Percentiles rank a stretch among this genome's conserved stretches.
Evolutionary conservation across 2,797 vertebrate species (phyloP).

Genomic region (Arremon brunneinucha): DNA sequence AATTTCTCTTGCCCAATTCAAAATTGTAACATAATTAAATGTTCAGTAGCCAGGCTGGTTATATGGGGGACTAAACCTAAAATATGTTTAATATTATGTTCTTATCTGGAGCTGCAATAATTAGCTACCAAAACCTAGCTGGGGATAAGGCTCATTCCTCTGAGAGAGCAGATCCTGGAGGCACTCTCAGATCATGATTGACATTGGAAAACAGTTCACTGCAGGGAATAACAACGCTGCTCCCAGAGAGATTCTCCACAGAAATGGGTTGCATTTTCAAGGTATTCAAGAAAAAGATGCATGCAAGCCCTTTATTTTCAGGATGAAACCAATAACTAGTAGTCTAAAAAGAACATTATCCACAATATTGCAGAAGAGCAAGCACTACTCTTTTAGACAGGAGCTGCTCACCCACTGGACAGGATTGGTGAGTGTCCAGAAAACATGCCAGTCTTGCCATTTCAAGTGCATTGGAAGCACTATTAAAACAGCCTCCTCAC

Average conservation of each 20-base stretch:
- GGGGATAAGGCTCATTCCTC: neutral
- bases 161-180: neutral
- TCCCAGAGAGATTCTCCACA: neutral
- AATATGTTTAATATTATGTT: neutral
- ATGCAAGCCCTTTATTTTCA: neutral
- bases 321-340: neutral
- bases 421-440: neutral
- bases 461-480: neutral
- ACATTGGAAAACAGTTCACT: neutral
- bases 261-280: neutral
- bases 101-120: neutral
- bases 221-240: neutral
- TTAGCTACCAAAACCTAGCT: neutral
- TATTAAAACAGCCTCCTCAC: neutral
- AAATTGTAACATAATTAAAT: neutral
- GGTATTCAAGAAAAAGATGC: neutral
- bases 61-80: neutral
- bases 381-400: neutral
- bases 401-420: neutral
- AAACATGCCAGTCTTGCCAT: neutral
- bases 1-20: neutral
- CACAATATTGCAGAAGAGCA: neutral
- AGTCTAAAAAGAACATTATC: neutral
- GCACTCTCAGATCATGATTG: neutral
- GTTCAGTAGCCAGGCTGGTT: neutral